Evolutionary conservation across 2,797 vertebrate species (phyloP), one percentile per base, ranked within the genome.

Genomic region (Danionella dracula): DNA sequence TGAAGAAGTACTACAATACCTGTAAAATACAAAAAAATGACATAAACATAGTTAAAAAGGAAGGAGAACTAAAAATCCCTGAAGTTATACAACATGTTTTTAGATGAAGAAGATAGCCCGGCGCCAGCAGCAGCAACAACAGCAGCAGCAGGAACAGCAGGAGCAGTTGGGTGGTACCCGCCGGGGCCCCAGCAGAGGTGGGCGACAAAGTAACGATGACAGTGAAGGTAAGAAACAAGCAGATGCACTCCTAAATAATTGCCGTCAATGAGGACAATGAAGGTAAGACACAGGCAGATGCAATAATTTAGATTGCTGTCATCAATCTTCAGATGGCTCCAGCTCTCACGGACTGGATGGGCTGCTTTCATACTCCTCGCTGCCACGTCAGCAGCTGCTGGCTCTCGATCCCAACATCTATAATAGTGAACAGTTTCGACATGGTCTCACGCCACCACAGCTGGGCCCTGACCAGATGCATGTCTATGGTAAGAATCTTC

Each of bases 61-160:
- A 3, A 3, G 23, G 23, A 27, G 23, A 6, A 6, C 23, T 27
- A 6, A 6, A 27, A 27, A 27, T 27, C 6, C 3, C 23, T 27
- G 23, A 27, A 6, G 6, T 27, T 27, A 3, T 27, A 6, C 23
- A 27, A 3, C 5, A 5, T 6, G 11, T 67, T 11, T 61, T 66
- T 79, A 94, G 93, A 94, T 95, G 93, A 95, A 95, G 81, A 95
- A 95, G 71, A 92, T 95, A 0, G 93, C 93, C 20, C 91, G 93
- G 19, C 76, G 93, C 51, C 93, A 93, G 76, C 92, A 93, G 58
- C 92, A 93, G 13, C 89, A 91, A 54, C 90, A 92, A 63, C 92
- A 94, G 45, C 91, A 94, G 77, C 91, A 94, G 81, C 91, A 94
- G 77, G 91, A 94, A 80, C 91, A 94, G 51, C 93, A 93, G 34